Conservation (phyloP, 2,113 vertebrate genomes). For the Calcarius ornatus region DNA sequence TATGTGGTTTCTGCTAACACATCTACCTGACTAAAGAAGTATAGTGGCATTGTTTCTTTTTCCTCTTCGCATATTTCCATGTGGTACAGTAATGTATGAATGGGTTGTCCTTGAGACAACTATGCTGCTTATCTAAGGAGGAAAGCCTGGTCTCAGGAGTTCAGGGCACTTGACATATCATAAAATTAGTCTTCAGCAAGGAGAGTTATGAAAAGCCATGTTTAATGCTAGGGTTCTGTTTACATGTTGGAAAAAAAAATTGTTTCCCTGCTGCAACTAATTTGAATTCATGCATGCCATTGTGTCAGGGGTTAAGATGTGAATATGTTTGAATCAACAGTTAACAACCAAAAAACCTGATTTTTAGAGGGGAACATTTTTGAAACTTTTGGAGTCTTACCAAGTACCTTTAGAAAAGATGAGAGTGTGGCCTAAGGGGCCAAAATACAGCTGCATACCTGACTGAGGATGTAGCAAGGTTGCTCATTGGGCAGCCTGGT, state of each 20-base stretch:
- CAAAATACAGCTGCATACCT: not conserved
- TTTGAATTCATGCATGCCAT: not conserved
- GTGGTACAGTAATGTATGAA: not conserved
- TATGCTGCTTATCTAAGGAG: slow-evolving; percentile 43
- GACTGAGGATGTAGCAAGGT: fast-evolving
- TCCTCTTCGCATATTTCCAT: slow-evolving; percentile 27
- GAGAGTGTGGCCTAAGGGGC: not conserved
- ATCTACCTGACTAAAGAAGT: slow-evolving; percentile 41
- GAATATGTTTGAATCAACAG: not conserved
- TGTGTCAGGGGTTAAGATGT: not conserved
- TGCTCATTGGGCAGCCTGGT: not conserved
- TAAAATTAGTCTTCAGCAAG: slow-evolving; percentile 1
- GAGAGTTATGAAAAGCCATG: not conserved
- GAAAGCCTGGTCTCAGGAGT: slow-evolving; percentile 23
- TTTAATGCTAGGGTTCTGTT: not conserved
- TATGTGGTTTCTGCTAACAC: slow-evolving; percentile 14
- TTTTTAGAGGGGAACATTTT: not conserved
- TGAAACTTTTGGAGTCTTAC: not conserved
- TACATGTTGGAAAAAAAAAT: not conserved
- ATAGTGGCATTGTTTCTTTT: slow-evolving; percentile 15
- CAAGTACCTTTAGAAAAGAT: not conserved
- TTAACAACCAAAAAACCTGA: not conserved
- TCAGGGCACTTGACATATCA: not conserved
- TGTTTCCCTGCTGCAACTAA: not conserved
- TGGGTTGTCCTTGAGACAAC: slow-evolving; percentile 40